Conservation (phyloP, 1,140 invertebrate genomes). For the Platyura marginata region DNA sequence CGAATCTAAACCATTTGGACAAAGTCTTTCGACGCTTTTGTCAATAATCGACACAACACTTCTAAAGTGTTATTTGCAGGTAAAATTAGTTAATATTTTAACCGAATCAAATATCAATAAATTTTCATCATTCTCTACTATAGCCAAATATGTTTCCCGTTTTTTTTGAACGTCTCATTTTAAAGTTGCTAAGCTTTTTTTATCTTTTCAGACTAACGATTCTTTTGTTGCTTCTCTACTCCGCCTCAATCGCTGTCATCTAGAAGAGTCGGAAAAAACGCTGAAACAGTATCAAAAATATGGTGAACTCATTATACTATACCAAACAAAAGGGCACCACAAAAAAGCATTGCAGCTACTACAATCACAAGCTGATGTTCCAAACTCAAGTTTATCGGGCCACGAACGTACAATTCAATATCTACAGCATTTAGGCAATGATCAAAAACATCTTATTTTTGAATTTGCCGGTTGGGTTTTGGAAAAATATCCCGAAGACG, state of each 20-base stretch:
- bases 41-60: constrained; percentile 94
- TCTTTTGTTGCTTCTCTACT: constrained; percentile 78
- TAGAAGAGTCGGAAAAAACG: constrained; percentile 84
- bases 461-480: constrained; percentile 92
- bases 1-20: constrained; percentile 15
- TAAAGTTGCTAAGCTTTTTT: too few species aligned
- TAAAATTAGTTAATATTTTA: too few species aligned
- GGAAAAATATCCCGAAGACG: constrained; percentile 69
- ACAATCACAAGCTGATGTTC: constrained; percentile 53
- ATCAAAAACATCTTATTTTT: constrained; percentile 81
- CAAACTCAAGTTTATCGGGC: constrained; percentile 61
- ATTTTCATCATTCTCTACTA: too few species aligned
- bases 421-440: constrained; percentile 70
- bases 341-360: constrained; percentile 79
- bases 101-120: too few species aligned
- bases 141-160: too few species aligned
- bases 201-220: constrained; percentile 66
- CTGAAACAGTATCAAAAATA: constrained; percentile 74
- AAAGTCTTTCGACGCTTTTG: constrained; percentile 41
- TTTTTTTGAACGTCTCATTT: too few species aligned
- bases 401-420: constrained; percentile 75
- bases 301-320: constrained; percentile 87
- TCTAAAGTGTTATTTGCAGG: constrained; percentile 88
- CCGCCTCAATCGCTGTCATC: constrained; percentile 84
- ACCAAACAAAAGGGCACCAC: constrained; percentile 84